phyloP scores from a whole-genome alignment of 2,888 invertebrate species.

The Altica lythri region DNA sequence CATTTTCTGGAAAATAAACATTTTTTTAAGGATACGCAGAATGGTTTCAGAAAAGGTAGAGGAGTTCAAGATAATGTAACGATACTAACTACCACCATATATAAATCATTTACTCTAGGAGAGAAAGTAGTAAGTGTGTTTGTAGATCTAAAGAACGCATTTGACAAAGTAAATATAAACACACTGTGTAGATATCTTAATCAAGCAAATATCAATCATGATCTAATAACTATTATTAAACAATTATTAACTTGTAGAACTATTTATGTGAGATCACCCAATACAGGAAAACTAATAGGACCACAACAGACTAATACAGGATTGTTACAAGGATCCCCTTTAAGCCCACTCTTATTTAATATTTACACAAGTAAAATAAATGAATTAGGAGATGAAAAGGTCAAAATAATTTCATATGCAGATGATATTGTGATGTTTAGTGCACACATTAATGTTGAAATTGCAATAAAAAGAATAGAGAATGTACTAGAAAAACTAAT shows the following conservation, averaged over 20 bases:
- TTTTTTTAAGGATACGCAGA: background rate
- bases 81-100: background rate
- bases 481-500: conserved; percentile 5
- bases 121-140: conserved; percentile 1
- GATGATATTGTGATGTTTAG: conserved; percentile 13
- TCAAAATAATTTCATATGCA: conserved; percentile 12
- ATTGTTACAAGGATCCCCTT: conserved; percentile 16
- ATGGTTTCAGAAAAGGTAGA: conserved; percentile 13
- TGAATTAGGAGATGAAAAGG: conserved; percentile 5
- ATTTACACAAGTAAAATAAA: conserved; percentile 9
- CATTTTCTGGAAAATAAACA: conserved; percentile 3
- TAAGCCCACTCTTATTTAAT: conserved; percentile 19
- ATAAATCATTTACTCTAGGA: background rate
- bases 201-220: background rate
- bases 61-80: conserved; percentile 4
- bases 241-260: conserved; percentile 2
- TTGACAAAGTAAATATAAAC: conserved; percentile 10
- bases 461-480: conserved; percentile 2
- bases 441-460: background rate
- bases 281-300: background rate
- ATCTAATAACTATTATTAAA: conserved; percentile 6
- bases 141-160: conserved; percentile 8
- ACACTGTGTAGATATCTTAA: background rate
- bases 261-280: conserved; percentile 2
- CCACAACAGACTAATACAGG: conserved; percentile 6